Conservation (phyloP, 2,888 invertebrate genomes). For the Cantharis rufa region DNA sequence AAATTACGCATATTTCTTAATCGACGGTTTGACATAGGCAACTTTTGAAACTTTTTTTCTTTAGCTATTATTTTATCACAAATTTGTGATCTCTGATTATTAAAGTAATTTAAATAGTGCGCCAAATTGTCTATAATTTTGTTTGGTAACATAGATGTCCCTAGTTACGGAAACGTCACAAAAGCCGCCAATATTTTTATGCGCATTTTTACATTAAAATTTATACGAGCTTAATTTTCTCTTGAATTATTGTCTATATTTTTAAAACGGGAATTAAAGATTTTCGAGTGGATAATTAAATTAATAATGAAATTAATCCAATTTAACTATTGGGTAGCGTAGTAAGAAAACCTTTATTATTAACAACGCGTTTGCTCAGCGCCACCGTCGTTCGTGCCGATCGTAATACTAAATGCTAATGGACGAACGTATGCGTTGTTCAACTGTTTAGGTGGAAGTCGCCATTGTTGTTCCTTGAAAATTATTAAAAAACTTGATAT, state of each 20-base stretch:
- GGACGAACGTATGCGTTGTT: conserved; percentile 51
- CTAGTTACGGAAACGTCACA: neutral
- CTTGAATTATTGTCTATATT: neutral
- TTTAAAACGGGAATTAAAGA: neutral
- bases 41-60: neutral
- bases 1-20: neutral
- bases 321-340: conserved; percentile 34
- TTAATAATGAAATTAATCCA: neutral
- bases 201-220: neutral
- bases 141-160: neutral
- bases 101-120: neutral
- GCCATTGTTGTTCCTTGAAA: conserved; percentile 56
- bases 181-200: neutral
- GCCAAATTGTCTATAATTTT: neutral
- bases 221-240: neutral
- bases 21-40: neutral
- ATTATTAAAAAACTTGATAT: conserved; percentile 38
- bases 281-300: neutral
- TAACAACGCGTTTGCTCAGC: conserved; percentile 48
- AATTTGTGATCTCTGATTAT: neutral
- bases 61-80: too few relatives aligned
- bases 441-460: conserved; percentile 53
- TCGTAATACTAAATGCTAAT: conserved; percentile 35
- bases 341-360: conserved; percentile 43
- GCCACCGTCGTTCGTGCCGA: conserved; percentile 44